A percentile compares a stretch with the other conserved stretches of the same genome.
These are phyloP conservation scores for Leptocoma aspasia DNA, from an alignment of 2,113 vertebrate species.

Conservation along the genomic window DNA sequence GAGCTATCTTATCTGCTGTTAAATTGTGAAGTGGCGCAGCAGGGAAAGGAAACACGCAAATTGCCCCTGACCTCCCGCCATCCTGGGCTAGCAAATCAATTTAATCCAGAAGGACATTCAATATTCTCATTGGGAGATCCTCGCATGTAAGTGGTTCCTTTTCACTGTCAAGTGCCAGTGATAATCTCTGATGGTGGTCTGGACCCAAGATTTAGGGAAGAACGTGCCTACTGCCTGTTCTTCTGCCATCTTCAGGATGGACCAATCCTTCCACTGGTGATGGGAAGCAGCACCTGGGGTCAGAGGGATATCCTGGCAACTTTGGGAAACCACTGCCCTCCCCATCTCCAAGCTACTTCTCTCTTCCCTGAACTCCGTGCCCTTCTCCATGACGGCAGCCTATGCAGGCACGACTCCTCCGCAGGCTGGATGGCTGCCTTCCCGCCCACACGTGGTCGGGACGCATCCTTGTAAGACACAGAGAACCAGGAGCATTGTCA, in stretches of 20 bases:
- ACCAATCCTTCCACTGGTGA: background rate
- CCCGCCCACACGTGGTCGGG: background rate
- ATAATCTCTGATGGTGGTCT: background rate
- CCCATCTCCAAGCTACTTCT: background rate
- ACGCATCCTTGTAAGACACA: background rate
- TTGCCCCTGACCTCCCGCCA: background rate
- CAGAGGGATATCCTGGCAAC: background rate
- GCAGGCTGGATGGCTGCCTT: background rate
- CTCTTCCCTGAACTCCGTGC: background rate
- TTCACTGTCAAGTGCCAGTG: rapidly evolving
- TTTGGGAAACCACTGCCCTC: background rate
- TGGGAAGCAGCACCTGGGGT: background rate
- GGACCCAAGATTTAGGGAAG: background rate
- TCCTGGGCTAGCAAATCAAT: background rate
- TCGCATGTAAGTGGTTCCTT: rapidly evolving
- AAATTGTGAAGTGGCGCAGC: background rate
- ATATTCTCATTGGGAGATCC: background rate
- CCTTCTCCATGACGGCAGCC: background rate
- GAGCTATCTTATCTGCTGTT: background rate
- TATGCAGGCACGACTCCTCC: rapidly evolving
- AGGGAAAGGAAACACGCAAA: background rate
- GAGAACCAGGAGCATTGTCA: background rate
- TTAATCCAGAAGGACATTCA: background rate
- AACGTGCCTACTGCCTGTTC: background rate
- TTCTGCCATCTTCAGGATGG: background rate